Percentiles rank a stretch among this genome's conserved stretches.
phyloP scores from a whole-genome alignment of 53 echinoderm and acorn worm species.

The Patiria pectinifera region DNA sequence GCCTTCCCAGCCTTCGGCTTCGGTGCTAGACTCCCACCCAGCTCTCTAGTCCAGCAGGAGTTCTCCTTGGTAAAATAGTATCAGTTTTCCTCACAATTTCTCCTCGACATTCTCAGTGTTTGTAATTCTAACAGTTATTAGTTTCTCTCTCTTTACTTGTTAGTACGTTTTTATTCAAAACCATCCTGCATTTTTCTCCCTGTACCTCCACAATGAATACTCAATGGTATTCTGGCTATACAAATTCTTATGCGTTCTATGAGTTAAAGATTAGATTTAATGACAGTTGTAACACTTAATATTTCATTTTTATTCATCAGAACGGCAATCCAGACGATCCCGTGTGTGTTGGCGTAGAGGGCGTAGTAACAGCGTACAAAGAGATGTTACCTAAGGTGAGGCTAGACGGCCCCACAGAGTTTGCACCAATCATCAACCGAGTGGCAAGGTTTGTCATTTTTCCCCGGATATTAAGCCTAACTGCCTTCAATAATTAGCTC shows the following conservation, averaged over 20 bases:
- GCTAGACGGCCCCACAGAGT: constrained; percentile 90
- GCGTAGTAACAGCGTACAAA: constrained; percentile 84
- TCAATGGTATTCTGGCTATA: too few species aligned
- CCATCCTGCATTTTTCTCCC: too few species aligned
- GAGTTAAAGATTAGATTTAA: too few species aligned
- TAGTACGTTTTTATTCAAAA: too few species aligned
- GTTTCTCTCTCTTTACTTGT: background rate
- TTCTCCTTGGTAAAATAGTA: constrained; percentile 79
- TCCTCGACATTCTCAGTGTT: background rate
- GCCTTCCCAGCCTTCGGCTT: constrained; percentile 95
- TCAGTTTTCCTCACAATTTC: too few species aligned
- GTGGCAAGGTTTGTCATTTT: constrained; percentile 77
- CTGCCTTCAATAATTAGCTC: too few species aligned
- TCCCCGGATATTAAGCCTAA: too few species aligned
- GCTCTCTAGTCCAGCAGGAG: constrained; percentile 70
- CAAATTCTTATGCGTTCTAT: too few species aligned
- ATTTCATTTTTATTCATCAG: constrained; percentile 44
- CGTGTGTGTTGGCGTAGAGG: constrained; percentile 75
- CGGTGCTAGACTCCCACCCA: constrained; percentile 90
- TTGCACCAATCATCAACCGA: constrained; percentile 92
- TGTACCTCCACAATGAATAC: too few species aligned
- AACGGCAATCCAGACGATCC: constrained; percentile 81
- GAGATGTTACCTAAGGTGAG: constrained; percentile 68
- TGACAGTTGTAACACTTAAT: too few species aligned
- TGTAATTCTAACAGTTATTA: background rate